A percentile compares a stretch with the other conserved stretches of the same genome.
These are phyloP conservation scores for Diuraphis noxia DNA, from an alignment of 1,140 invertebrate genomes.

Conservation along the genomic window DNA sequence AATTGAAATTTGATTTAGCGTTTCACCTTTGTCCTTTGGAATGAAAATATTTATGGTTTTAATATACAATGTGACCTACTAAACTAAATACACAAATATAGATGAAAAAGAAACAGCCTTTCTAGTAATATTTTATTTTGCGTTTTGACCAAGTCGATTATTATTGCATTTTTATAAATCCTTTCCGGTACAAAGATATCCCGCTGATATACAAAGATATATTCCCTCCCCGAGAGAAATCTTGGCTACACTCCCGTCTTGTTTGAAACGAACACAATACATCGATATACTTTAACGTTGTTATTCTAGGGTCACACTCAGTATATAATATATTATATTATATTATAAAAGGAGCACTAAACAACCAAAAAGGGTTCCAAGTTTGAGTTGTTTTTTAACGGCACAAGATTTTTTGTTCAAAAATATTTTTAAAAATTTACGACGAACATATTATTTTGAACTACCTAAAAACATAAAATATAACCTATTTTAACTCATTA, in stretches of 20 bases:
- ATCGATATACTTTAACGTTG: slow-evolving; percentile 12
- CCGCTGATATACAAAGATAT: slow-evolving; percentile 20
- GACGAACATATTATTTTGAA: neutral
- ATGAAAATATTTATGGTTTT: neutral
- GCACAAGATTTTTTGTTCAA: neutral
- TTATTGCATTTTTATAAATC: slow-evolving; percentile 7
- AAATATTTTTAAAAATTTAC: neutral
- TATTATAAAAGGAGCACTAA: neutral
- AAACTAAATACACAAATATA: neutral
- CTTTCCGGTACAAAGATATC: neutral
- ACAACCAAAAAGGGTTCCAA: neutral
- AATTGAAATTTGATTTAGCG: neutral
- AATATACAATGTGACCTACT: neutral
- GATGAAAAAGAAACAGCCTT: neutral
- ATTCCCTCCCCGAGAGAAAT: neutral
- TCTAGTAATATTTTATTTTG: neutral
- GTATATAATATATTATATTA: neutral
- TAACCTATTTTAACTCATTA: neutral
- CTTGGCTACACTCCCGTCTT: neutral
- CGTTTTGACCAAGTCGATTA: neutral
- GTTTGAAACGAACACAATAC: neutral
- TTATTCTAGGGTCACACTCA: neutral
- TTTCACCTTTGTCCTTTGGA: neutral
- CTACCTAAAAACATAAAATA: neutral
- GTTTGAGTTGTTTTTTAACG: neutral